Conservation (phyloP, 2,888 invertebrate species). For the Ceriagrion tenellum region DNA sequence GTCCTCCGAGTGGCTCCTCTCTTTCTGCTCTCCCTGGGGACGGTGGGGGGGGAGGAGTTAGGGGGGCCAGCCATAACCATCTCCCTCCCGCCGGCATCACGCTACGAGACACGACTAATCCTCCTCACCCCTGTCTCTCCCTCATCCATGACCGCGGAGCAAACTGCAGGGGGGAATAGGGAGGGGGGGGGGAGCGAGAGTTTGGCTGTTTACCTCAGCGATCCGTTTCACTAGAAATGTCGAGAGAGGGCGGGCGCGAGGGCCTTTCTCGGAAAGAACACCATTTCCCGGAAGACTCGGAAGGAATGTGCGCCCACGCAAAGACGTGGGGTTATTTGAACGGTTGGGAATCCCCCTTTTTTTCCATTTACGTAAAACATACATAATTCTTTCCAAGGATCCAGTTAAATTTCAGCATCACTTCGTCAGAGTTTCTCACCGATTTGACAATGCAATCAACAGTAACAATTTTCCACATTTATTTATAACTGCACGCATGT, state of each 20-base stretch:
- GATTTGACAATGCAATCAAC: too few relatives aligned
- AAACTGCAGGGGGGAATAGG: too few relatives aligned
- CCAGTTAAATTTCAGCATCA: too few relatives aligned
- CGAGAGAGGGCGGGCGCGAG: neutral
- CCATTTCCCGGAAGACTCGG: neutral
- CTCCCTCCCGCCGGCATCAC: neutral
- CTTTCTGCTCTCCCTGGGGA: neutral
- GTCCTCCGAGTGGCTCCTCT: neutral
- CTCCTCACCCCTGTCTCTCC: too few relatives aligned
- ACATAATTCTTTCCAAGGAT: too few relatives aligned
- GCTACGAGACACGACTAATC: too few relatives aligned
- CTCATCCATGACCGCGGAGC: too few relatives aligned
- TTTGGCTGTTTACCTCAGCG: neutral
- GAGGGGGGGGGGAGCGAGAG: too few relatives aligned
- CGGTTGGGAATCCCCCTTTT: neutral
- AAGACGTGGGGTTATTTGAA: neutral
- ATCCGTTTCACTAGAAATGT: neutral
- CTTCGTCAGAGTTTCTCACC: too few relatives aligned
- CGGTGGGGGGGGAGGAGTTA: too few relatives aligned
- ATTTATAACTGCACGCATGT: too few relatives aligned
- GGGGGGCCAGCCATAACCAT: neutral
- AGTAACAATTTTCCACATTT: too few relatives aligned
- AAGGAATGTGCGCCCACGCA: neutral
- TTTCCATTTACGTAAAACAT: neutral
- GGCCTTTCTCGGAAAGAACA: neutral